phyloP scores from a whole-genome alignment of 2,113 vertebrate genomes.

The Dascyllus trimaculatus region DNA sequence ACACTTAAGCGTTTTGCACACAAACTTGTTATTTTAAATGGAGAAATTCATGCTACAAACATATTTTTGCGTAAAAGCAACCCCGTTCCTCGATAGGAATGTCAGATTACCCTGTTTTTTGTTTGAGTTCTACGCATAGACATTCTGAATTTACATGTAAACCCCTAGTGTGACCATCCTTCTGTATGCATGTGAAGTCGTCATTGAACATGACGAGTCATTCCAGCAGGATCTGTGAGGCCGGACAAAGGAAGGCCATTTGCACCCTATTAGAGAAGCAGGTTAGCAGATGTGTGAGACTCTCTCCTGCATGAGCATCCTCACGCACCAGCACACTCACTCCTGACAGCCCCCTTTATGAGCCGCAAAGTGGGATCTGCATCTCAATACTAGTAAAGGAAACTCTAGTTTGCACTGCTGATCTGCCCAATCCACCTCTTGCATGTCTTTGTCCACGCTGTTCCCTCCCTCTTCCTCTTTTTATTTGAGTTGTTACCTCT shows the following conservation, averaged over 20 bases:
- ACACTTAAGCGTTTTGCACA: background rate
- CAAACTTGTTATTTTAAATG: background rate
- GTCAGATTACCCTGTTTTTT: background rate
- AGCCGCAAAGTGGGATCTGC: constrained; percentile 74
- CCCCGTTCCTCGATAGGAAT: background rate
- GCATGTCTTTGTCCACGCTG: constrained; percentile 57
- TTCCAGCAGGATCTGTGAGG: constrained; percentile 43
- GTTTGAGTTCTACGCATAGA: background rate
- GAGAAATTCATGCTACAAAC: background rate
- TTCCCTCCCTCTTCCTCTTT: constrained; percentile 42
- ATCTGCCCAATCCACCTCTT: constrained; percentile 70
- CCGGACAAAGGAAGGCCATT: constrained; percentile 63
- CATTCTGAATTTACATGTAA: constrained; percentile 26
- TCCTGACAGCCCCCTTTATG: constrained; percentile 73
- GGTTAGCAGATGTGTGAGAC: constrained; percentile 80
- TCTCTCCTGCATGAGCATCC: constrained; percentile 43
- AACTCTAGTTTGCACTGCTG: constrained; percentile 71
- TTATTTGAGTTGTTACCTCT: background rate
- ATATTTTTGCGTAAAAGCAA: no score
- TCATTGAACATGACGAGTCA: constrained; percentile 47
- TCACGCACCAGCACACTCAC: constrained; percentile 49
- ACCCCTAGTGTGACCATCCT: constrained; percentile 32
- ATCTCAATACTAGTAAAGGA: constrained; percentile 81
- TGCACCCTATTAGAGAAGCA: constrained; percentile 70
- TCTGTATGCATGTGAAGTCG: constrained; percentile 35